phyloP scores from a whole-genome alignment of 2,113 vertebrate genomes.

The Ammodytes marinus region DNA sequence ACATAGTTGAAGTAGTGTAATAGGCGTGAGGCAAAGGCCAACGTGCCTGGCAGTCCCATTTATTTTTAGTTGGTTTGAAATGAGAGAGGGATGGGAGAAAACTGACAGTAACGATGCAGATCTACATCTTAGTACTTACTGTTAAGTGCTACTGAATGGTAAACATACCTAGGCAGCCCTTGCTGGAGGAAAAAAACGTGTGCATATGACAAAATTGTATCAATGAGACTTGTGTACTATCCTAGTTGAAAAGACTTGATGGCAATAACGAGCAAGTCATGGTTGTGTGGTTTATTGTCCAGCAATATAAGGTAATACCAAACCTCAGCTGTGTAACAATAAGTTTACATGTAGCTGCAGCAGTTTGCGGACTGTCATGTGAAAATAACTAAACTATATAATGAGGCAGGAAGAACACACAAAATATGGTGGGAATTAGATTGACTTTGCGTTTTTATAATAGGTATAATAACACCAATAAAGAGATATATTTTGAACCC shows the following conservation, averaged over 20 bases:
- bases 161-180: conserved; percentile 5
- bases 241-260: neutral
- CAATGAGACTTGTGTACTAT: neutral
- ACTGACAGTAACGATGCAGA: conserved; percentile 1
- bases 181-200: neutral
- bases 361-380: neutral
- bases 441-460: conserved; percentile 2
- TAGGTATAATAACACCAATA: neutral
- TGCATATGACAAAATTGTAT: neutral
- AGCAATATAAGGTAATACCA: neutral
- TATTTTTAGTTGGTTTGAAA: conserved; percentile 56
- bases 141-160: conserved; percentile 15
- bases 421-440: neutral
- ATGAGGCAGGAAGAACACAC: neutral
- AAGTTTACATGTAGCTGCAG: neutral
- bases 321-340: neutral
- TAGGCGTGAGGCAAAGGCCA: conserved; percentile 19
- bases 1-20: conserved; percentile 29
- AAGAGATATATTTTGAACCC: neutral
- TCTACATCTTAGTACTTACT: neutral
- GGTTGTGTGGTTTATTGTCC: neutral
- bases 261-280: neutral
- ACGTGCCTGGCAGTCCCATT: conserved; percentile 32
- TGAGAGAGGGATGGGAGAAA: conserved; percentile 36
- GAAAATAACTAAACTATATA: neutral